Base-by-base conservation (phyloP, 2,797 vertebrate genomes). In the Pipistrellus kuhlii region DNA sequence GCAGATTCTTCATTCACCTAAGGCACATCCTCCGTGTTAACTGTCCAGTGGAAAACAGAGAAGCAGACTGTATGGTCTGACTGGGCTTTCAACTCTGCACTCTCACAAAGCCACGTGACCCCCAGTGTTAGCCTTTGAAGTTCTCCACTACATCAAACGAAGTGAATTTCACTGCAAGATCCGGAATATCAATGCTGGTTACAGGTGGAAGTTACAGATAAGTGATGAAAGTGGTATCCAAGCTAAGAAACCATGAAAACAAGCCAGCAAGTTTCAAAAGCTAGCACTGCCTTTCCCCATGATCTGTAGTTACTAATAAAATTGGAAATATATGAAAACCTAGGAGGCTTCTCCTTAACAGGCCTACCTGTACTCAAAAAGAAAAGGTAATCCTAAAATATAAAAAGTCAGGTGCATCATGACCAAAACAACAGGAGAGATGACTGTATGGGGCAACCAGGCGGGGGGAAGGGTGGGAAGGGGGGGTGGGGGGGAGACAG, bases 101-200 rank as follows among this genome's bases (percentile, higher is more conserved):
- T 93, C 85, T 66, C 83, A n/a, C 69, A 95, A 95, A 80, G 30
- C 55, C 90, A 75, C 90, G 48, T 93, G 93, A 95, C 77, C 93
- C 85, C 92, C 93, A 90, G 55, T 21, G 1, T 32, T 69, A 84
- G 94, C 85, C 93, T 96, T 97, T 97, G 94, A 85, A 97, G 93
- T 96, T 96, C 93, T 97, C 83, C 46, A 27, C 18, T 90, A 94
- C 83, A 81, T 92, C 83, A 64, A 46, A 30, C n/a, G 0, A 35
- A 97, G 83, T 59, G 9, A 96, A 57, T 66, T 9, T 35, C 77
- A 13, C 20, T 62, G 57, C 88, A 93, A 23, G 5, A 30, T 66
- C 59, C 3, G 5, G 93, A 94, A 72, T 30, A 10, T n/a, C 44
- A 30, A 8, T 83, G 72, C 27, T 90, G 72, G 41, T 59, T 72